Conservation (phyloP, 2,888 invertebrate genomes). For the Eumacrocentrus americanus region DNA sequence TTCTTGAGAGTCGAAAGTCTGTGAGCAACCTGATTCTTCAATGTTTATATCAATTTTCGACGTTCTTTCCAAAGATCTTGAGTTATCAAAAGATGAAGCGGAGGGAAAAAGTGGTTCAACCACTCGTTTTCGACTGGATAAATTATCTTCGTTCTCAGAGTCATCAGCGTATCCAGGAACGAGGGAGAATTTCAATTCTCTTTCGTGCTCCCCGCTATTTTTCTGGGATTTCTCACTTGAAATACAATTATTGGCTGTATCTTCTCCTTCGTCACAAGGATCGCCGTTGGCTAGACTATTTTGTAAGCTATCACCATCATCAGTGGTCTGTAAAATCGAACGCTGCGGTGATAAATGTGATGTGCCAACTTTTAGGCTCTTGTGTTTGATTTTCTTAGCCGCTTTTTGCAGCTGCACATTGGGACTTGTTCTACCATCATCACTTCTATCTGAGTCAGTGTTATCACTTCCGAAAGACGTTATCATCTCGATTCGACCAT, state of each 20-base stretch:
- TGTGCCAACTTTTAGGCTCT: too few species aligned
- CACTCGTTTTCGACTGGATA: slow-evolving; percentile 40
- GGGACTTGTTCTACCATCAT: slow-evolving; percentile 34
- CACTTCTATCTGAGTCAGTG: slow-evolving; percentile 53
- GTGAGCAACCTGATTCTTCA: slow-evolving; percentile 1
- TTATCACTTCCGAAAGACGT: slow-evolving; percentile 66
- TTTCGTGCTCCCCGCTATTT: slow-evolving; percentile 5
- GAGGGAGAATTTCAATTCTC: slow-evolving; percentile 58
- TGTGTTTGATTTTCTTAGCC: slow-evolving; percentile 1
- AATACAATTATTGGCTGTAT: not conserved
- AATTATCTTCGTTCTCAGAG: slow-evolving; percentile 62
- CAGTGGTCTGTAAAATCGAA: not conserved
- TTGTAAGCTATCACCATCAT: not conserved
- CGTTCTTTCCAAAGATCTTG: slow-evolving; percentile 7
- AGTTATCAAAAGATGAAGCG: slow-evolving; percentile 51
- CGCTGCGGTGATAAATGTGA: too few species aligned
- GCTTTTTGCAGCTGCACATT: slow-evolving; percentile 24
- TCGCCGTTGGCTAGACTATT: not conserved
- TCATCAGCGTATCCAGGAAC: slow-evolving; percentile 67
- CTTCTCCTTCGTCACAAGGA: not conserved
- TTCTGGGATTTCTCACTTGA: not conserved
- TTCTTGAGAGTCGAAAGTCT: slow-evolving; percentile 20
- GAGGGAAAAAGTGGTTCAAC: slow-evolving; percentile 62
- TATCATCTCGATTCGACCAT: slow-evolving; percentile 67
- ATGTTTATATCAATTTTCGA: not conserved